These are phyloP conservation scores for Drosophila paranaensis DNA, from an alignment of 2,888 invertebrate genomes.

Conservation along the genomic window DNA sequence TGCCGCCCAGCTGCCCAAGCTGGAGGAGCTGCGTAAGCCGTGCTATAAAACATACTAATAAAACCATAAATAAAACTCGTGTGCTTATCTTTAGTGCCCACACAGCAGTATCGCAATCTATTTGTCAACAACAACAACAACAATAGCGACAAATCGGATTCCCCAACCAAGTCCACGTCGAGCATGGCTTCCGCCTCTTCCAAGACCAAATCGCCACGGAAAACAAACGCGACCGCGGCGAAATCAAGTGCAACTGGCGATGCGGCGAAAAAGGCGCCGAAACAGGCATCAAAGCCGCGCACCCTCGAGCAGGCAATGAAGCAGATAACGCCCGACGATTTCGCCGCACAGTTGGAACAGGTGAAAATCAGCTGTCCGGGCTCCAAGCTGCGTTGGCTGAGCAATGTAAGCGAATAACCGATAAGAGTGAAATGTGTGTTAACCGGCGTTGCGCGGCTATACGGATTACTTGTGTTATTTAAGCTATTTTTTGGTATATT, in stretches of 20 bases:
- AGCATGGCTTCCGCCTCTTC: constrained; percentile 56
- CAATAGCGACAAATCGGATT: constrained; percentile 37
- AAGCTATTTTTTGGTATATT: background rate
- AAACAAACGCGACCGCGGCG: constrained; percentile 26
- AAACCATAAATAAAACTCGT: background rate
- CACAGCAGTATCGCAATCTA: constrained; percentile 89
- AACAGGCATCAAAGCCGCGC: constrained; percentile 67
- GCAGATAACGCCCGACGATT: constrained; percentile 87
- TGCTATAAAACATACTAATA: background rate
- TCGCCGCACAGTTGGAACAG: constrained; percentile 86
- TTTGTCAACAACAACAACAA: constrained; percentile 56
- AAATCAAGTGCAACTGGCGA: constrained; percentile 22
- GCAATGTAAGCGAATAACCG: constrained; percentile 86
- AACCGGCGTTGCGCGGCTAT: background rate
- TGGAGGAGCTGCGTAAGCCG: constrained; percentile 90
- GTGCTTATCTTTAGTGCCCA: constrained; percentile 86
- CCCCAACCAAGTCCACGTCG: constrained; percentile 67
- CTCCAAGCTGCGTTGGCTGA: constrained; percentile 90
- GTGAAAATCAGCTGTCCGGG: constrained; percentile 89
- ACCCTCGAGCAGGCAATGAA: constrained; percentile 80
- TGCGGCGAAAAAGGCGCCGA: constrained; percentile 16
- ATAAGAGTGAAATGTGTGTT: background rate
- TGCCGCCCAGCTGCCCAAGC: constrained; percentile 87
- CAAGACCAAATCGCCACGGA: constrained; percentile 48
- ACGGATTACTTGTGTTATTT: background rate